Evolutionary conservation across 2,113 vertebrate genomes (phyloP).

Genomic region (Apteryx owenii): DNA sequence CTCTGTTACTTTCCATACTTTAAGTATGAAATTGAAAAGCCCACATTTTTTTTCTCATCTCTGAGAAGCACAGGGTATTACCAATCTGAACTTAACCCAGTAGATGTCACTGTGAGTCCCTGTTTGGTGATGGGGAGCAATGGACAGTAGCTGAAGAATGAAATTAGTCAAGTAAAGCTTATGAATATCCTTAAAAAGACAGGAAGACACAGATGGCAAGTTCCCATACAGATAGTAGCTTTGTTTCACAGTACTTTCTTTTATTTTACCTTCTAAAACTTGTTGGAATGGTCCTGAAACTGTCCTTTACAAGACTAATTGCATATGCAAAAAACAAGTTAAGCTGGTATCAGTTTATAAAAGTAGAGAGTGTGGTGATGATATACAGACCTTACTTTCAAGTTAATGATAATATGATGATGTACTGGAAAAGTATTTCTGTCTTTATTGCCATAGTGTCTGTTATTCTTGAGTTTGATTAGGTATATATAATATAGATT

Average conservation of each 20-base stretch:
- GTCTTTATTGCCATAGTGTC: background rate
- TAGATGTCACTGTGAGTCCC: slow-evolving; percentile 75
- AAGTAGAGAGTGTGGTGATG: background rate
- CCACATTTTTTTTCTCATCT: background rate
- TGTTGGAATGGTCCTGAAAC: background rate
- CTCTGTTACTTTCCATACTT: background rate
- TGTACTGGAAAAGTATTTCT: background rate
- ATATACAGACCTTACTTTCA: background rate
- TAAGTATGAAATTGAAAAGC: background rate
- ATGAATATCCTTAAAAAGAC: background rate
- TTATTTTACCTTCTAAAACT: background rate
- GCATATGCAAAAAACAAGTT: background rate
- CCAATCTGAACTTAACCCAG: slow-evolving; percentile 58
- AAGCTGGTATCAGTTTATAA: background rate
- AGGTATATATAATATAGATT: background rate
- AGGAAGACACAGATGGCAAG: background rate
- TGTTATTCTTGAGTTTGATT: background rate
- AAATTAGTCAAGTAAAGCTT: background rate
- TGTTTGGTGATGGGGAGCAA: slow-evolving; percentile 18
- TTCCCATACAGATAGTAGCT: background rate
- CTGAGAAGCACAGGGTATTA: background rate
- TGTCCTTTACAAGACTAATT: background rate
- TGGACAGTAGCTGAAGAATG: slow-evolving; percentile 15
- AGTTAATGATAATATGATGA: background rate
- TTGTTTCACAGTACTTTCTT: background rate